Percentiles rank a stretch among this genome's conserved stretches.
Conservation (phyloP, 2,113 vertebrate species). For the Hiodon alosoides region DNA sequence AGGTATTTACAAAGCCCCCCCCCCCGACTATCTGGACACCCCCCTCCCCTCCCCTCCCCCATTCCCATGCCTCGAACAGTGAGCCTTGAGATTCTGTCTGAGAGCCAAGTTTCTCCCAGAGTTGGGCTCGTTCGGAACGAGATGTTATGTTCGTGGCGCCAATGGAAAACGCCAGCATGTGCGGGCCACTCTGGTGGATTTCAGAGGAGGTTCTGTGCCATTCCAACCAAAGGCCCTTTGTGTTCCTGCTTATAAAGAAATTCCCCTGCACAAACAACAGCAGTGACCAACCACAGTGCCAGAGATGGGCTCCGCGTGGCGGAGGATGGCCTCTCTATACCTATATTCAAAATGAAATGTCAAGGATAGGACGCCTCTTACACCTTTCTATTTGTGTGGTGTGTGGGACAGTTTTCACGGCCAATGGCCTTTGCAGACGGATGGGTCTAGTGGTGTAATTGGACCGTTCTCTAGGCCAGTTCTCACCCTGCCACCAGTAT, state of each 20-base stretch:
- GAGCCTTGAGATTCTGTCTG: conserved; percentile 39
- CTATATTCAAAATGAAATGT: no score
- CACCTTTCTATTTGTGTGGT: no score
- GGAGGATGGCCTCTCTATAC: no score
- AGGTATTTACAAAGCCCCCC: no score
- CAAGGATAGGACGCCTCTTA: no score
- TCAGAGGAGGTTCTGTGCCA: conserved; percentile 45
- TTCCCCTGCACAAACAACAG: conserved; percentile 38
- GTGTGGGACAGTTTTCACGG: no score
- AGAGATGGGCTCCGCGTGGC: no score
- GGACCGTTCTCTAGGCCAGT: no score
- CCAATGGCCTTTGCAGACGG: no score
- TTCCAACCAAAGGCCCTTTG: conserved; percentile 24
- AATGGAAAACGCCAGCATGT: conserved; percentile 54
- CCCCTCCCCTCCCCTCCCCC: background rate
- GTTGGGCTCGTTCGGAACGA: conserved; percentile 68
- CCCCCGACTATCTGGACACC: conserved; percentile 3
- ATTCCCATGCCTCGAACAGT: conserved; percentile 30
- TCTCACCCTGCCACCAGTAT: no score
- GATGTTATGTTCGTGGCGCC: conserved; percentile 64
- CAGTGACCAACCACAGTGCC: conserved; percentile 6
- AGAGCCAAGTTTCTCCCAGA: conserved; percentile 47
- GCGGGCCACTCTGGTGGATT: conserved; percentile 35
- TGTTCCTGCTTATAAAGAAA: conserved; percentile 43
- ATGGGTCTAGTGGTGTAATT: no score